phyloP scores from a whole-genome alignment of 2,888 invertebrate species.

The Adela reaumurella region DNA sequence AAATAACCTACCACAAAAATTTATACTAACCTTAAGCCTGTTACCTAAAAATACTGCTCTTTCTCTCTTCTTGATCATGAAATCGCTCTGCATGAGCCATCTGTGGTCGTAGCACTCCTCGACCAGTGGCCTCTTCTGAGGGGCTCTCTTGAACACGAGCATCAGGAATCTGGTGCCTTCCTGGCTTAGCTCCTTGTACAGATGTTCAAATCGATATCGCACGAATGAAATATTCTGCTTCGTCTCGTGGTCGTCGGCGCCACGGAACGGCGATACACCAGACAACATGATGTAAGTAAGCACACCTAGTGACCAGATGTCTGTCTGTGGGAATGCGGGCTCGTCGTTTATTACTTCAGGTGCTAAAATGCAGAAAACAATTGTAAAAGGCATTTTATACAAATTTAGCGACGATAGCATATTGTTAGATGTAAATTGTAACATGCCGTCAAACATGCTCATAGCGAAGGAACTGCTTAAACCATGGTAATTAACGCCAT shows the following conservation, averaged over 20 bases:
- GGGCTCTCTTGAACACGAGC: constrained; percentile 91
- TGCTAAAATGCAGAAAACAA: constrained; percentile 42
- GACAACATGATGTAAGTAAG: constrained; percentile 89
- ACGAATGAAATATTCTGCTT: constrained; percentile 90
- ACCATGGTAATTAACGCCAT: too few relatives aligned
- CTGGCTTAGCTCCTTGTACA: constrained; percentile 92
- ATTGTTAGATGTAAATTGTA: too few relatives aligned
- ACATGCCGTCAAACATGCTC: too few relatives aligned
- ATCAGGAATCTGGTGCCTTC: constrained; percentile 92
- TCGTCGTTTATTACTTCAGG: constrained; percentile 89
- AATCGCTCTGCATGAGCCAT: constrained; percentile 91
- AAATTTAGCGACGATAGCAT: too few relatives aligned
- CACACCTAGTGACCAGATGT: constrained; percentile 95
- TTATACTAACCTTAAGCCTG: constrained; percentile 65
- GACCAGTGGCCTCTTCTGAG: constrained; percentile 89
- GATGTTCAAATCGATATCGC: constrained; percentile 87
- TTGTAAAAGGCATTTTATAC: too few relatives aligned
- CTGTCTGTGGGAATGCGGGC: constrained; percentile 83
- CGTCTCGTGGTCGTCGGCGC: constrained; percentile 77
- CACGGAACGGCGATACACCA: constrained; percentile 88
- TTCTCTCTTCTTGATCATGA: constrained; percentile 90
- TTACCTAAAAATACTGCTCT: constrained; percentile 81
- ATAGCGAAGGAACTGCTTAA: too few relatives aligned
- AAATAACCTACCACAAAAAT: too few relatives aligned
- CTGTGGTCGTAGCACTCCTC: constrained; percentile 96